A percentile compares a stretch with the other conserved stretches of the same genome.
These are phyloP conservation scores for Caenorhabditis macrosperma DNA, from an alignment of 2,888 invertebrate genomes.

Conservation along the genomic window DNA sequence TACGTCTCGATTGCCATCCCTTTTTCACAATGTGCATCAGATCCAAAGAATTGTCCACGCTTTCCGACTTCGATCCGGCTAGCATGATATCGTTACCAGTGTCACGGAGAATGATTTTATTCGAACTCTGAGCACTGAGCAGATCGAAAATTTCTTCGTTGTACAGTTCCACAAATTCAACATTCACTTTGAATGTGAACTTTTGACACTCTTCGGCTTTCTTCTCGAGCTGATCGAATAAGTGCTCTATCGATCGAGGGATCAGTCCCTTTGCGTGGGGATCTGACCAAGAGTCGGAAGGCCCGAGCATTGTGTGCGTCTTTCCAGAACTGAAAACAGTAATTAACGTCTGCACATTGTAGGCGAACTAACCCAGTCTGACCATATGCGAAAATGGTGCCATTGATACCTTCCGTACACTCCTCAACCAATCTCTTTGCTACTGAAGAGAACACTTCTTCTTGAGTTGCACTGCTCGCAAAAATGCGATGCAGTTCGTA, in stretches of 20 bases:
- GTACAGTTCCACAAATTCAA: conserved; percentile 82
- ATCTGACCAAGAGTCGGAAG: conserved; percentile 66
- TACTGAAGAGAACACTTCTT: conserved; percentile 79
- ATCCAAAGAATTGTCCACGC: conserved; percentile 41
- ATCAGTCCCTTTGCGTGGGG: conserved; percentile 81
- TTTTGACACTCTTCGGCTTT: conserved; percentile 80
- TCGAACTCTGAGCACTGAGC: conserved; percentile 70
- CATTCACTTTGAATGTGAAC: conserved; percentile 80
- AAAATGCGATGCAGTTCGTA: conserved; percentile 50
- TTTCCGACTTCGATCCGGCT: conserved; percentile 15
- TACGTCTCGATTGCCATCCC: conserved; percentile 81
- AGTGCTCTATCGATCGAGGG: conserved; percentile 81
- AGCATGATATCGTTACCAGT: conserved; percentile 38
- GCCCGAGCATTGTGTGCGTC: conserved; percentile 82
- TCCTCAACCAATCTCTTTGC: conserved; percentile 81
- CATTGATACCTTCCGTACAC: conserved; percentile 81
- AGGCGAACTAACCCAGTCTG: conserved; percentile 79
- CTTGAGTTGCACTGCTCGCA: conserved; percentile 13
- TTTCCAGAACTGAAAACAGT: conserved; percentile 80
- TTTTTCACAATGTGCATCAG: conserved; percentile 46
- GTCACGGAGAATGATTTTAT: conserved; percentile 45
- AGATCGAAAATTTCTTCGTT: conserved; percentile 81
- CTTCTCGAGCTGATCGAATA: conserved; percentile 80
- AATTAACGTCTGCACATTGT: background rate
- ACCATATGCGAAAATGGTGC: conserved; percentile 82